Evolutionary conservation across 2,888 invertebrate genomes (phyloP).

Genomic region (Pediacus dermestoides): DNA sequence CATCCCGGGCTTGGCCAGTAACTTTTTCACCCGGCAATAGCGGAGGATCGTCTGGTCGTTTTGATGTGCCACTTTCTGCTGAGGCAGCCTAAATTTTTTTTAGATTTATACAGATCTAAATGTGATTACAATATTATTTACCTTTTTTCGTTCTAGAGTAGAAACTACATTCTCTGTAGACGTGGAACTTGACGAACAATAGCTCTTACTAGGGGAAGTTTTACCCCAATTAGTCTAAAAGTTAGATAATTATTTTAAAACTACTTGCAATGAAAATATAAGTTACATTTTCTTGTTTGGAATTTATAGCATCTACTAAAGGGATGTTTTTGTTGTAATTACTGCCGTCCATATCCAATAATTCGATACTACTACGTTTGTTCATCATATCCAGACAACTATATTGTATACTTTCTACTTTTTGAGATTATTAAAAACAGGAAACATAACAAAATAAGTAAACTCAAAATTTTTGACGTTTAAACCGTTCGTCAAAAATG

Average conservation of each 20-base stretch:
- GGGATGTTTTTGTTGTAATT: conserved; percentile 69
- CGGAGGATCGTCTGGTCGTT: conserved; percentile 68
- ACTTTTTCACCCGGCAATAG: conserved; percentile 85
- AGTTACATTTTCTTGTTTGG: conserved; percentile 78
- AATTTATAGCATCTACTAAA: conserved; percentile 76
- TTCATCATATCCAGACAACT: conserved; percentile 48
- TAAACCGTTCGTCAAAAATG: no score
- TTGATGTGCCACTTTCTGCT: conserved; percentile 38
- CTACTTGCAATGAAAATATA: conserved; percentile 9
- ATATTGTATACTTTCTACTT: no score
- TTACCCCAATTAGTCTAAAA: conserved; percentile 58
- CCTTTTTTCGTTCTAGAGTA: conserved; percentile 54
- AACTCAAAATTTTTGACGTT: no score
- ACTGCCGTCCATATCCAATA: conserved; percentile 62
- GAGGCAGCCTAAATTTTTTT: conserved; percentile 28
- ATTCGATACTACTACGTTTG: conserved; percentile 64
- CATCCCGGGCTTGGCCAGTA: conserved; percentile 84
- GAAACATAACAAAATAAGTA: no score
- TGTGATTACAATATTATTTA: conserved; percentile 13
- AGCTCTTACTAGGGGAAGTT: conserved; percentile 62
- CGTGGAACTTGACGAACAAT: conserved; percentile 61
- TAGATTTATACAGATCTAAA: not conserved
- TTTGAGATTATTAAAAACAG: no score
- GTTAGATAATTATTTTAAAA: conserved; percentile 32
- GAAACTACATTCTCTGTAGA: conserved; percentile 62